A percentile compares a stretch with the other conserved stretches of the same genome.
These are phyloP conservation scores for Mellivora capensis DNA, from an alignment of 2,113 vertebrate species.

Conservation along the genomic window DNA sequence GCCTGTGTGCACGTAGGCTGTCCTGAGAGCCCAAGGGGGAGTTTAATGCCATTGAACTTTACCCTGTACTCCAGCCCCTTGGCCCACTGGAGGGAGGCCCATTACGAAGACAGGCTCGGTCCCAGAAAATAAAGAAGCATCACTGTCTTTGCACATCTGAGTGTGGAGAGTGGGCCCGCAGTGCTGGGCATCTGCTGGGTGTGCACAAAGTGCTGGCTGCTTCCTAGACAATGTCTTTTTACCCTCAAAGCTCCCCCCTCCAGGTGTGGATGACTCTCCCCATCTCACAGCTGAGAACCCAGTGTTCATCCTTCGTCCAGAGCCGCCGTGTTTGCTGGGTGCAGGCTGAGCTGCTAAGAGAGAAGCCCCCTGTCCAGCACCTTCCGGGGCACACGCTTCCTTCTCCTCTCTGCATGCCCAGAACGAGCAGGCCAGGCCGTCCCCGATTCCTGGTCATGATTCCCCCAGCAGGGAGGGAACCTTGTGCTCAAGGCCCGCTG, in stretches of 20 bases:
- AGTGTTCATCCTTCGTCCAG: not conserved
- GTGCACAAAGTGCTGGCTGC: not conserved
- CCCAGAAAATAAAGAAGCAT: not conserved
- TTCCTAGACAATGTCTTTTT: not conserved
- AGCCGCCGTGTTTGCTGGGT: not conserved
- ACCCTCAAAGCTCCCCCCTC: not conserved
- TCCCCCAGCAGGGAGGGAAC: not conserved
- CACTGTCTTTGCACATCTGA: not conserved
- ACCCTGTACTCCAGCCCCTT: not conserved
- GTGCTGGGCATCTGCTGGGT: not conserved
- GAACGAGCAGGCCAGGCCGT: not conserved
- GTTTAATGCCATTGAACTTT: too few relatives aligned
- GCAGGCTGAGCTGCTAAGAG: not conserved
- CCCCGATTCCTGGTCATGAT: fast-evolving
- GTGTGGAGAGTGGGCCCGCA: not conserved
- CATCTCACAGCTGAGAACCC: not conserved
- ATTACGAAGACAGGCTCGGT: not conserved
- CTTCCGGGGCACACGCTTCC: not conserved
- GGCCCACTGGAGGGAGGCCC: not conserved
- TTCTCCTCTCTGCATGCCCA: too few relatives aligned
- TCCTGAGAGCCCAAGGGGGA: not conserved
- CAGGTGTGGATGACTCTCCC: not conserved
- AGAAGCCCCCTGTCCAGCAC: too few relatives aligned
- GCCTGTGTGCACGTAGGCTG: too few relatives aligned
- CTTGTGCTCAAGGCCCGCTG: not conserved